Base-by-base conservation (phyloP, 2,888 invertebrate species). In the Harpalus rubripes region DNA sequence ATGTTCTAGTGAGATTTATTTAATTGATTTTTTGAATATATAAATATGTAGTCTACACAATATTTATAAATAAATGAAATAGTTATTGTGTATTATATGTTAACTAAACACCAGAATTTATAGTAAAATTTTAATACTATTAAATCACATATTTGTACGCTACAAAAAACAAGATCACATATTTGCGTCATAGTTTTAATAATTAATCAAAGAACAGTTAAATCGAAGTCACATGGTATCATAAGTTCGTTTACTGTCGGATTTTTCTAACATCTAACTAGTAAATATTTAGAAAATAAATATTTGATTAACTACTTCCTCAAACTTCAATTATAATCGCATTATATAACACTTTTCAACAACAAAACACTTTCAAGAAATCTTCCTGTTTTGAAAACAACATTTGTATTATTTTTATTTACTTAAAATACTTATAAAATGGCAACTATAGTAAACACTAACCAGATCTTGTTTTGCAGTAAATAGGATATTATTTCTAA, bases 121-220 rank as follows among this genome's bases (percentile, higher is more conserved):
- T 26, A 15, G 68, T 68, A 5, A 39, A 68, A 74, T 74, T 44
- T 74, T 74, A 74, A 74, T 74, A 74, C 72, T 74, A 74, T 74
- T 8, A 16, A 72, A 74, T 74, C 72, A 74, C 72, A 74, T 74
- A 18, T 74, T 41, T 74, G 12, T 44, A 18, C 44, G 72, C 39
- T 41, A 16, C 39, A 39, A 7, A 41, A 68, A 68, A 74, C 72
- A 74, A 74, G 72, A 74, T 74, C 72, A 44, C 72, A 7, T 18
- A 74, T 68, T 68, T 74, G 12, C 72, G 72, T 74, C 72, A 74
- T 18, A 74, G 10, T 5, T 44, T 68, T 74, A 74, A 74, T 74
- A 44, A 15, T 18, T 52, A 74, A 74, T 41, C 68, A 41, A 65
- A 63, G 26, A 63, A 63, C 26, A 26, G 63, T 63, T 63, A 63